Evolutionary conservation across 1,140 invertebrate genomes (phyloP).

Genomic region (Drosophila mayri): DNA sequence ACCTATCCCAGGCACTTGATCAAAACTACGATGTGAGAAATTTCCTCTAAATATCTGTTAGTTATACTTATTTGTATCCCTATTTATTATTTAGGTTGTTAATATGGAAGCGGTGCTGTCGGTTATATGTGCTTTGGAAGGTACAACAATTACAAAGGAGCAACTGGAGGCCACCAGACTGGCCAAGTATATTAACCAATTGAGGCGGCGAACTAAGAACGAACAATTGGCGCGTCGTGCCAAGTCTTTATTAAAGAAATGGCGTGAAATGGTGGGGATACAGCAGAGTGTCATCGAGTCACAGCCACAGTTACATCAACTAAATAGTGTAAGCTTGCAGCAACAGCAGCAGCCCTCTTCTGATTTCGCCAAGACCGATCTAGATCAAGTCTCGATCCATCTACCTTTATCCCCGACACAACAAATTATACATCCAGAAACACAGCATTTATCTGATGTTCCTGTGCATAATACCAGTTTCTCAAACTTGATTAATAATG

Average conservation of each 20-base stretch:
- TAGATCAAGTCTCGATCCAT: constrained; percentile 12
- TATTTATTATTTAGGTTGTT: constrained; percentile 89
- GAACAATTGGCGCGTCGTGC: constrained; percentile 93
- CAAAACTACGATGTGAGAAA: constrained; percentile 89
- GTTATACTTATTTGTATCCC: neutral
- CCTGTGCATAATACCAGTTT: constrained; percentile 50
- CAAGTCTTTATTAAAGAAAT: constrained; percentile 95
- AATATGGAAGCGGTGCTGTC: constrained; percentile 96
- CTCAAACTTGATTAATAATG: constrained; percentile 53
- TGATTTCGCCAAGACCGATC: constrained; percentile 16
- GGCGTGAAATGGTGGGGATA: constrained; percentile 90
- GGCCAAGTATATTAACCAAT: constrained; percentile 96
- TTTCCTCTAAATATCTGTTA: neutral
- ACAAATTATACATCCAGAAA: constrained; percentile 25
- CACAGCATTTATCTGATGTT: constrained; percentile 27
- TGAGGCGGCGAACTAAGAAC: constrained; percentile 92
- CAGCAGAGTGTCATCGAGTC: constrained; percentile 65
- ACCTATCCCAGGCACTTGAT: constrained; percentile 88
- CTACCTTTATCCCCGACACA: constrained; percentile 56
- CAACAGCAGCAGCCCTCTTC: neutral
- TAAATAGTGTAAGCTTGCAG: constrained; percentile 4
- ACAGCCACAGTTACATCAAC: constrained; percentile 17
- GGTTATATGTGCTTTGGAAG: constrained; percentile 96
- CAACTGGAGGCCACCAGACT: constrained; percentile 96
- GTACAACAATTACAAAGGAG: constrained; percentile 96